These are phyloP conservation scores for Rafetus swinhoei DNA, from an alignment of 2,113 vertebrate genomes.

Conservation along the genomic window DNA sequence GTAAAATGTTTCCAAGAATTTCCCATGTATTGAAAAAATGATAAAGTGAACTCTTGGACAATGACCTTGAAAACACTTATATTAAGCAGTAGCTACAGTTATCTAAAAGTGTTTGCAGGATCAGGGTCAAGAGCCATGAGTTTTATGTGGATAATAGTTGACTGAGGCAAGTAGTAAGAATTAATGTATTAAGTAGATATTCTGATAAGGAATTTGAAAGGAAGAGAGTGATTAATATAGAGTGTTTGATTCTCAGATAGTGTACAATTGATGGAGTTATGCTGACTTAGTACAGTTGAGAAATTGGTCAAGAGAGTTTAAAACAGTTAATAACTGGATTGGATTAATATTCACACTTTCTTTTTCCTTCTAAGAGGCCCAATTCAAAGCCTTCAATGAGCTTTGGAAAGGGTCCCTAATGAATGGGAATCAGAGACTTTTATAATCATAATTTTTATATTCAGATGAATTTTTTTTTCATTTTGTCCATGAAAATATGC, in stretches of 20 bases:
- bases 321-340: neutral
- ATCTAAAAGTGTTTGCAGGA: neutral
- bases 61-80: neutral
- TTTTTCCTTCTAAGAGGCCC: neutral
- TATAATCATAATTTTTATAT: neutral
- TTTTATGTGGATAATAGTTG: neutral
- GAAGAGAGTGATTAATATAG: neutral
- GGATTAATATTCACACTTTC: neutral
- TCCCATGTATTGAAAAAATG: neutral
- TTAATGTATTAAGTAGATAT: accelerated
- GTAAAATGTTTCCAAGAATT: neutral
- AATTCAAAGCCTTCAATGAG: neutral
- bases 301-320: neutral
- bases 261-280: accelerated
- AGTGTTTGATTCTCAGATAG: neutral
- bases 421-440: neutral
- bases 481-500: neutral
- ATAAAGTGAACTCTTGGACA: neutral
- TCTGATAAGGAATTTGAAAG: neutral
- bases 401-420: neutral
- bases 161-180: neutral
- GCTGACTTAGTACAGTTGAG: neutral
- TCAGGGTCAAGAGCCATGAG: neutral
- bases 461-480: neutral
- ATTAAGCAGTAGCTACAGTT: neutral